Percentiles rank a stretch among this genome's conserved stretches.
Evolutionary conservation across 2,797 vertebrate species (phyloP).

Genomic region (Geotrypetes seraphini): DNA sequence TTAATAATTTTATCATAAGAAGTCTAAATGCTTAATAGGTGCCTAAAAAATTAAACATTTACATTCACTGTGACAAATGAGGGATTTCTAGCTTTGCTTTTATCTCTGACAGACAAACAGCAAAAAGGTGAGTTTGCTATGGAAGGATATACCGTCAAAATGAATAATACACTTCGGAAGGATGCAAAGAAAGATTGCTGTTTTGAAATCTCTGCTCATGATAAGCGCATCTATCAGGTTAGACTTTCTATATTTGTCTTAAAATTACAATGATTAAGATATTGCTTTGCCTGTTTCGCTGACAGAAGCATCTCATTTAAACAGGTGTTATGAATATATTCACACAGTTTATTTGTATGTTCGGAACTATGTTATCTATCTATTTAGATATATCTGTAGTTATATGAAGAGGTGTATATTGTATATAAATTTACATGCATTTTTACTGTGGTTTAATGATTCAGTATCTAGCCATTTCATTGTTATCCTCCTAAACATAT

Average conservation of each 20-base stretch:
- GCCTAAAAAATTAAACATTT: slow-evolving; percentile 20
- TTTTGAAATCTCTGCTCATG: slow-evolving; percentile 89
- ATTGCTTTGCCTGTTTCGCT: slow-evolving; percentile 42
- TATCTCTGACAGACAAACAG: slow-evolving; percentile 83
- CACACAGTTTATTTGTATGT: slow-evolving; percentile 24
- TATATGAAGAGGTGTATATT: too few relatives aligned
- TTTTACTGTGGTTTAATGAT: too few relatives aligned
- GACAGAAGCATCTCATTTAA: slow-evolving; percentile 50
- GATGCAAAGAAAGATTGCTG: slow-evolving; percentile 93
- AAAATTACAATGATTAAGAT: slow-evolving; percentile 59
- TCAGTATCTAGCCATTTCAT: too few relatives aligned
- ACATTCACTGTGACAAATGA: slow-evolving; percentile 30
- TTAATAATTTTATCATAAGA: too few relatives aligned
- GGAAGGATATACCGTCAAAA: slow-evolving; percentile 80
- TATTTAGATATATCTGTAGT: too few relatives aligned
- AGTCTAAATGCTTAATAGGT: too few relatives aligned
- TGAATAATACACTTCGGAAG: slow-evolving; percentile 81
- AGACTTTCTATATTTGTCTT: slow-evolving; percentile 44
- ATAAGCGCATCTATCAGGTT: slow-evolving; percentile 95
- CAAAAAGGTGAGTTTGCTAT: slow-evolving; percentile 95
- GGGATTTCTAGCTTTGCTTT: slow-evolving; percentile 40
- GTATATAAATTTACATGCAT: too few relatives aligned
- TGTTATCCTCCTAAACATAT: too few relatives aligned
- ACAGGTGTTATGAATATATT: slow-evolving; percentile 35
- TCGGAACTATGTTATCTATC: slow-evolving; percentile 28